These are phyloP conservation scores for Glandiceps talaboti DNA, from an alignment of 53 echinoderm and acorn worm genomes.

Conservation along the genomic window DNA sequence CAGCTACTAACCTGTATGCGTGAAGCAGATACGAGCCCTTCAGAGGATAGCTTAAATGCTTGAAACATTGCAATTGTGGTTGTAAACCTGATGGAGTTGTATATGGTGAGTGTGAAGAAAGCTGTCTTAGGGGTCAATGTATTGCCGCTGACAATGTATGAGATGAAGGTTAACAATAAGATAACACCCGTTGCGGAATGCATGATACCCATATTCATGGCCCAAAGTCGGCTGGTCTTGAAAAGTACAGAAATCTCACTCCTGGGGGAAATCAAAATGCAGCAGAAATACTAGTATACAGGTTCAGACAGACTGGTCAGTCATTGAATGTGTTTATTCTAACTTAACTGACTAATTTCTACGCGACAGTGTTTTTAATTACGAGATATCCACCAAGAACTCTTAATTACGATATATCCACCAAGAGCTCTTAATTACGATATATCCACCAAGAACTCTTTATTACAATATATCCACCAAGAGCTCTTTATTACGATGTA, in stretches of 20 bases:
- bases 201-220: constrained; percentile 48
- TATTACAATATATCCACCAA: too few relatives aligned
- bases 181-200: background rate
- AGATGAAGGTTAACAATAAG: background rate
- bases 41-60: background rate
- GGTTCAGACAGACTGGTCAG: background rate
- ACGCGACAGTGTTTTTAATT: too few relatives aligned
- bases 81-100: background rate
- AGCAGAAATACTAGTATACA: background rate
- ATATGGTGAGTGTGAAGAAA: background rate
- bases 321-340: too few relatives aligned
- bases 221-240: constrained; percentile 32
- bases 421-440: too few relatives aligned
- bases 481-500: too few relatives aligned
- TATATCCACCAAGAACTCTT: too few relatives aligned
- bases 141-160: background rate
- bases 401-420: too few relatives aligned
- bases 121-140: background rate
- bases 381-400: too few relatives aligned
- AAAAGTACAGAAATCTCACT: constrained; percentile 52
- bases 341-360: too few relatives aligned
- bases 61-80: background rate
- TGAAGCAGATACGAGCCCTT: background rate
- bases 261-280: constrained; percentile 15
- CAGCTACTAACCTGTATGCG: background rate